Percentiles rank a stretch among this genome's conserved stretches.
Evolutionary conservation across 92 coral and sea anemone genomes (phyloP).

Genomic region (Galaxea fascicularis): DNA sequence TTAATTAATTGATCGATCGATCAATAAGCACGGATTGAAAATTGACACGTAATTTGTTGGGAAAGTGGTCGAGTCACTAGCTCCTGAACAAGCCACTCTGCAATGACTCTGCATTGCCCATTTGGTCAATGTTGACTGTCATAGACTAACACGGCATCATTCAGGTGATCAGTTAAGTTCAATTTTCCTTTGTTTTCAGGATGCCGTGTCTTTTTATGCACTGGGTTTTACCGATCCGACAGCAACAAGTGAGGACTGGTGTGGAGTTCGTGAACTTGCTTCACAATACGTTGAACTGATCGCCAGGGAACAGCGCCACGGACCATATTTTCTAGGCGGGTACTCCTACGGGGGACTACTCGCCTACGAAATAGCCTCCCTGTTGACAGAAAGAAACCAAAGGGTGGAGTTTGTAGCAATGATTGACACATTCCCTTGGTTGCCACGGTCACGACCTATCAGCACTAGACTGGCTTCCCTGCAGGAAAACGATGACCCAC

Average conservation of each 20-base stretch:
- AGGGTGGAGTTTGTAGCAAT: slow-evolving; percentile 49
- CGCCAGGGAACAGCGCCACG: slow-evolving; percentile 60
- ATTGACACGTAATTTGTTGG: no score
- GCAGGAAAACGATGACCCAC: not conserved
- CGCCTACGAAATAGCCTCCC: slow-evolving; percentile 57
- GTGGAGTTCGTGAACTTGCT: slow-evolving; percentile 77
- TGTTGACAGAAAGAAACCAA: slow-evolving; percentile 37
- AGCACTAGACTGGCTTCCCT: slow-evolving; percentile 33
- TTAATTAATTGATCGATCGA: no score
- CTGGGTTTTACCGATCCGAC: slow-evolving; percentile 77
- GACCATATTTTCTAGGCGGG: slow-evolving; percentile 85
- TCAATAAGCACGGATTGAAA: no score
- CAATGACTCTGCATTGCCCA: no score
- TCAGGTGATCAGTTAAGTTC: no score
- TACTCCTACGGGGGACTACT: slow-evolving; percentile 75
- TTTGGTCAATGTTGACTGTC: no score
- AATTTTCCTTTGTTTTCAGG: slow-evolving; percentile 23
- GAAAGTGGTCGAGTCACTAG: no score
- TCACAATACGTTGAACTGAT: slow-evolving; percentile 63
- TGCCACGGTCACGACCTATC: not conserved
- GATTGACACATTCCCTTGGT: slow-evolving; percentile 58
- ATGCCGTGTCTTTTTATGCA: slow-evolving; percentile 67
- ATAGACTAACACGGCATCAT: no score
- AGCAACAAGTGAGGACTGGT: slow-evolving; percentile 50
- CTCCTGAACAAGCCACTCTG: no score